phyloP scores from a whole-genome alignment of 2,888 invertebrate species.

The Dynastes maya region DNA sequence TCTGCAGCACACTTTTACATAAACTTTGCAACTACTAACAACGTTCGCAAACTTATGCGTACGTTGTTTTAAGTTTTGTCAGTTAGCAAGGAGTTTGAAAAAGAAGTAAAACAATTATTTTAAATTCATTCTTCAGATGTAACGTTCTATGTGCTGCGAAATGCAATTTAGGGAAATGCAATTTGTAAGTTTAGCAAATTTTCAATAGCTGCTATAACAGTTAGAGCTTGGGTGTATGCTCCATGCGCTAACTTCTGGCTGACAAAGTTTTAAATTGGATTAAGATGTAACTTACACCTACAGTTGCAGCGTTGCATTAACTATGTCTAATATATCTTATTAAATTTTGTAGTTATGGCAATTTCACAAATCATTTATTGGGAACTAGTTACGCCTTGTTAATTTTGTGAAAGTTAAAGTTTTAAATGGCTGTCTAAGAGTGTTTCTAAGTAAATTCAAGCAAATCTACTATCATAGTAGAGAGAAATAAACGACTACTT shows the following conservation, averaged over 20 bases:
- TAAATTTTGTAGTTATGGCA: slow-evolving; percentile 12
- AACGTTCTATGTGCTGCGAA: not conserved
- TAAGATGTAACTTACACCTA: slow-evolving; percentile 16
- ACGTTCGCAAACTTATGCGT: not conserved
- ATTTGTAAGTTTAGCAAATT: slow-evolving; percentile 21
- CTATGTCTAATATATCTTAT: slow-evolving; percentile 10
- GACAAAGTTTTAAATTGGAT: slow-evolving; percentile 27
- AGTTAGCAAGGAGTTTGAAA: not conserved
- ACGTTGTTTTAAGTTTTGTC: no score
- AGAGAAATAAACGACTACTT: no score
- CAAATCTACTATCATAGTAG: no score
- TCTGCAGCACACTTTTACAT: no score
- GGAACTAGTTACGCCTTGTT: not conserved
- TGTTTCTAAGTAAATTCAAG: no score
- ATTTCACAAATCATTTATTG: not conserved
- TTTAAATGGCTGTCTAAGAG: no score
- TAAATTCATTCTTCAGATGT: not conserved
- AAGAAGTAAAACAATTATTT: not conserved
- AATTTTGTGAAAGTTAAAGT: no score
- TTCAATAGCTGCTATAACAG: slow-evolving; percentile 24
- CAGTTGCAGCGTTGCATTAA: slow-evolving; percentile 9
- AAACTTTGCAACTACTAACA: no score
- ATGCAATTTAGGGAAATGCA: slow-evolving; percentile 2
- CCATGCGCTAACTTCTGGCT: slow-evolving; percentile 1
- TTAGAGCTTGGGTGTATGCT: not conserved